Evolutionary conservation across 2,888 invertebrate genomes (phyloP).

Genomic region (Dione vanillae): DNA sequence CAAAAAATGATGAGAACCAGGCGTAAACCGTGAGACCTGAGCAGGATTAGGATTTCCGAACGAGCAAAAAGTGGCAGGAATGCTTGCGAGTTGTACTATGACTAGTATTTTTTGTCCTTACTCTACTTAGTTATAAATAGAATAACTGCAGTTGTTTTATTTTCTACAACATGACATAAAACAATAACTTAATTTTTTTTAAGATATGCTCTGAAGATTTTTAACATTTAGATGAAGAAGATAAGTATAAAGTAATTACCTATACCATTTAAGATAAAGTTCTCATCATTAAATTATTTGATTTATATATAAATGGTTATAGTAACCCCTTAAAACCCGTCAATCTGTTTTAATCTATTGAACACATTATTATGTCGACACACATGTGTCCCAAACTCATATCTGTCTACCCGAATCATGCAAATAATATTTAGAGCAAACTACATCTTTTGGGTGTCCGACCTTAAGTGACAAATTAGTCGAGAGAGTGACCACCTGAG

Average conservation of each 20-base stretch:
- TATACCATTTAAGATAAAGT: too few relatives aligned
- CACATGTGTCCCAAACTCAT: slow-evolving; percentile 11
- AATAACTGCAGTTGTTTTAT: background rate
- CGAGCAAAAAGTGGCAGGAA: slow-evolving; percentile 38
- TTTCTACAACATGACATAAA: background rate
- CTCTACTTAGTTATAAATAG: slow-evolving; percentile 17
- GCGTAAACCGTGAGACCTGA: slow-evolving; percentile 45
- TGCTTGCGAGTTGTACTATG: slow-evolving; percentile 19
- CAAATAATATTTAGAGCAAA: slow-evolving; percentile 40
- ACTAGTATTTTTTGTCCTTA: slow-evolving; percentile 14
- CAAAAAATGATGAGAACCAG: slow-evolving; percentile 48
- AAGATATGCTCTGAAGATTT: background rate
- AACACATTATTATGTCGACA: background rate
- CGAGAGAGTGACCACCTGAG: slow-evolving; percentile 61
- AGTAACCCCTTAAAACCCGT: too few relatives aligned
- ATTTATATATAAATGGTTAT: too few relatives aligned
- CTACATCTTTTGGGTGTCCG: slow-evolving; percentile 31
- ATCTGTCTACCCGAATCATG: slow-evolving; percentile 34
- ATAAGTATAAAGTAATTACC: too few relatives aligned
- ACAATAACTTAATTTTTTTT: background rate
- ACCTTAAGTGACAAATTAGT: slow-evolving; percentile 66
- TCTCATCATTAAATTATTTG: too few relatives aligned
- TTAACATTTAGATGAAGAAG: too few relatives aligned
- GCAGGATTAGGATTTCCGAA: slow-evolving; percentile 43
- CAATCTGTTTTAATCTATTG: background rate